phyloP scores from a whole-genome alignment of 2,888 invertebrate species.

The Diarsia brunnea region DNA sequence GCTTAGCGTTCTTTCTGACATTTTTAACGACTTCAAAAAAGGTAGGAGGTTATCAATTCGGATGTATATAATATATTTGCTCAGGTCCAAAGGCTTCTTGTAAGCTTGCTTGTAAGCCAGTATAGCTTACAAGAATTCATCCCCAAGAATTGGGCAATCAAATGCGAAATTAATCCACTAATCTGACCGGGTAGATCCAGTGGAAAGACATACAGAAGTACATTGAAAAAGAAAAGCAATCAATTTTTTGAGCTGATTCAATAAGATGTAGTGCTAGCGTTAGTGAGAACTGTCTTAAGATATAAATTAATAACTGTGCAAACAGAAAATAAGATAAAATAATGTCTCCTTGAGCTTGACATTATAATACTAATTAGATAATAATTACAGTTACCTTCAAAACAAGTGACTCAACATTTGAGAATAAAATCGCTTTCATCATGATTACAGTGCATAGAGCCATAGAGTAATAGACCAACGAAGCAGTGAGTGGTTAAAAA shows the following conservation, averaged over 20 bases:
- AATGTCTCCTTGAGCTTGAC: neutral
- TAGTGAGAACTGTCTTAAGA: neutral
- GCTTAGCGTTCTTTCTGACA: neutral
- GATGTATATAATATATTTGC: neutral
- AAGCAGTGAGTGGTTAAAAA: no score
- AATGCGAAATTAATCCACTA: neutral
- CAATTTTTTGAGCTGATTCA: neutral
- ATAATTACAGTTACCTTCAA: neutral
- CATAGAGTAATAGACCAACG: neutral
- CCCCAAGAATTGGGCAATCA: neutral
- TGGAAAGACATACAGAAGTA: neutral
- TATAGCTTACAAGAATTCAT: neutral
- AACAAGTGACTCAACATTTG: neutral
- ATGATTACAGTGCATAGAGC: neutral
- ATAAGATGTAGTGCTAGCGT: neutral
- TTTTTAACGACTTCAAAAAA: neutral
- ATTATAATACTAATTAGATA: neutral
- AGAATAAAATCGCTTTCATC: neutral
- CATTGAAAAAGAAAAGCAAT: neutral
- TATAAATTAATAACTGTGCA: neutral
- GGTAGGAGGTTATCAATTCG: no score
- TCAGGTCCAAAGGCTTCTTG: neutral
- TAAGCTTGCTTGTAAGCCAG: no score
- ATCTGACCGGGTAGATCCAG: neutral
- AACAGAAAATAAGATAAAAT: slow-evolving; percentile 1